Conservation (phyloP, 64 coral and sea anemone genomes). For the Pachyseris speciosa region DNA sequence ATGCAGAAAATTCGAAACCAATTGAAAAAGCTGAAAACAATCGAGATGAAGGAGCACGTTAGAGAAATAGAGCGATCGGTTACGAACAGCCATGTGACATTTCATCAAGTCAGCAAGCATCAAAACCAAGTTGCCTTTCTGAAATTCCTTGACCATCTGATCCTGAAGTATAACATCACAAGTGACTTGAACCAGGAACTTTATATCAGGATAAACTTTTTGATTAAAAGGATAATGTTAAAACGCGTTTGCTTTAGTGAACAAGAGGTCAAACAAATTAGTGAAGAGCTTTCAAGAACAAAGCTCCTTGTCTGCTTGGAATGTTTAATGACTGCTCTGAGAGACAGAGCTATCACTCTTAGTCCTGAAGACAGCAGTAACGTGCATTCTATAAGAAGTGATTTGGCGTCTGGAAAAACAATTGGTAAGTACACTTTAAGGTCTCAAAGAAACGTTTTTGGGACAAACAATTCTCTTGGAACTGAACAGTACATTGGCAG, state of each 20-base stretch:
- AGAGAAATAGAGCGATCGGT: neutral
- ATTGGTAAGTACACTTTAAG: neutral
- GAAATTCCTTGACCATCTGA: neutral
- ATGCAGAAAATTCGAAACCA: neutral
- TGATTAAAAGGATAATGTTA: neutral
- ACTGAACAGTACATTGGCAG: too few species aligned
- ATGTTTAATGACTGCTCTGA: neutral
- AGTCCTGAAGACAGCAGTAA: neutral
- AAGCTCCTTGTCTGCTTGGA: neutral
- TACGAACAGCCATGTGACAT: neutral
- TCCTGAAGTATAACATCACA: neutral
- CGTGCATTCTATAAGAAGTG: neutral
- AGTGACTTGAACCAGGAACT: neutral
- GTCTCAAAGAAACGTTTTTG: too few species aligned
- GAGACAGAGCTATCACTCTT: neutral
- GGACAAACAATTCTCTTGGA: too few species aligned
- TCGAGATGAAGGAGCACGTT: neutral
- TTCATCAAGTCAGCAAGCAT: neutral
- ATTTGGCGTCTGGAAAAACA: neutral
- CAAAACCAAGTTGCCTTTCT: neutral
- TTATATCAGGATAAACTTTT: neutral
- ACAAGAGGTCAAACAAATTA: constrained; percentile 23
- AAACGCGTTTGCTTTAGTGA: constrained; percentile 8
- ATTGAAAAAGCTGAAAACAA: neutral
- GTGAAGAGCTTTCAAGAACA: neutral